A percentile compares a stretch with the other conserved stretches of the same genome.
Conservation (phyloP, 2,888 invertebrate species). For the Polydesmus complanatus region DNA sequence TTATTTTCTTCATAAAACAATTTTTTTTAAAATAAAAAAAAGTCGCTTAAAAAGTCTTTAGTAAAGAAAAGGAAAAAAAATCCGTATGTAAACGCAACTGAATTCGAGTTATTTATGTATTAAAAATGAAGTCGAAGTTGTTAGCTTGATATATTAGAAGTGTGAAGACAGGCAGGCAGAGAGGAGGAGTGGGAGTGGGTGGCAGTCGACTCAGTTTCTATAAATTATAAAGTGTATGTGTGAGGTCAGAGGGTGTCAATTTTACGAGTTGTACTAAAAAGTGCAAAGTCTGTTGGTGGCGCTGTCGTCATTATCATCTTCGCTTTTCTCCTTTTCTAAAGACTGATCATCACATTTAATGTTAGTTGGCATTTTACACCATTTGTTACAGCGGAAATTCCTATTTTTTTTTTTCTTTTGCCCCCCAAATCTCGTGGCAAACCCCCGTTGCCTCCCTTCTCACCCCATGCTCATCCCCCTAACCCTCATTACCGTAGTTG, state of each 20-base stretch:
- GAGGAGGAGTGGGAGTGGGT: neutral
- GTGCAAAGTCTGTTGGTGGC: neutral
- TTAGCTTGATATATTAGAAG: too few relatives aligned
- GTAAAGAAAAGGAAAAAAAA: too few relatives aligned
- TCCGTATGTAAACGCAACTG: too few relatives aligned
- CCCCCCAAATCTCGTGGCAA: neutral
- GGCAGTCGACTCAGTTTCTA: too few relatives aligned
- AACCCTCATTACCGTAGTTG: neutral
- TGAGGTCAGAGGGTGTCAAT: neutral
- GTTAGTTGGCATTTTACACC: neutral
- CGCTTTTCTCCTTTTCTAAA: neutral
- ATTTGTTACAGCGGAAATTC: neutral
- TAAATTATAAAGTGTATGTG: neutral
- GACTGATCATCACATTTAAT: neutral
- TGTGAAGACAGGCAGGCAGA: too few relatives aligned
- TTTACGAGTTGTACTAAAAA: neutral
- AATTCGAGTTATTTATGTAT: too few relatives aligned
- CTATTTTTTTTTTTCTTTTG: too few relatives aligned
- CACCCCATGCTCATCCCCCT: neutral
- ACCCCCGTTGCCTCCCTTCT: neutral
- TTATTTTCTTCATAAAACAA: too few relatives aligned
- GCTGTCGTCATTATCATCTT: neutral
- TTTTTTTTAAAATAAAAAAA: too few relatives aligned
- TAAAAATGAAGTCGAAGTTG: too few relatives aligned
- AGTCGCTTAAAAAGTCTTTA: too few relatives aligned